Conservation (phyloP, 1,140 invertebrate species). For the Anastatus disparis region DNA sequence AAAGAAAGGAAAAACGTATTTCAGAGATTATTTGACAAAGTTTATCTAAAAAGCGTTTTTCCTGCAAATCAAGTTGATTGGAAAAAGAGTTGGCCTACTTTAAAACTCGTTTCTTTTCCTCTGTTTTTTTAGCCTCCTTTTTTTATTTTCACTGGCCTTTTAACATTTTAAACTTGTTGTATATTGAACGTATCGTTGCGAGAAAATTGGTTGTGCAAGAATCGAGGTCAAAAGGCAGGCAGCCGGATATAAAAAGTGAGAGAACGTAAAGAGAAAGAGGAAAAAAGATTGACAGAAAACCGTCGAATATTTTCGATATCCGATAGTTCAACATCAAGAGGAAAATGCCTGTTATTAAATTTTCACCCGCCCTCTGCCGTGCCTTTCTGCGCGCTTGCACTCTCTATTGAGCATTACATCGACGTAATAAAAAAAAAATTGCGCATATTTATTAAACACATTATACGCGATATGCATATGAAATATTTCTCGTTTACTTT, state of each 20-base stretch:
- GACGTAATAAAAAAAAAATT: background rate
- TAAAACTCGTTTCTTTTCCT: too few relatives aligned
- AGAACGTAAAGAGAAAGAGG: background rate
- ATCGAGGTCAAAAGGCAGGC: constrained; percentile 2
- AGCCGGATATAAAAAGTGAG: background rate
- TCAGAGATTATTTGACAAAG: too few relatives aligned
- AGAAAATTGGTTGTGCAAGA: background rate
- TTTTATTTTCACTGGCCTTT: too few relatives aligned
- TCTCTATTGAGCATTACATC: background rate
- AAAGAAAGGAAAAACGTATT: too few relatives aligned
- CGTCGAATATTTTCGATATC: background rate
- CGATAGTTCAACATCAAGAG: background rate
- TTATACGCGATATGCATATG: too few relatives aligned
- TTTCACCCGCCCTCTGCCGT: background rate
- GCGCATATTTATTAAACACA: background rate
- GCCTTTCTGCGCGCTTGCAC: background rate
- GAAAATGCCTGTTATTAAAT: constrained; percentile 2
- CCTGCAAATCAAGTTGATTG: too few relatives aligned
- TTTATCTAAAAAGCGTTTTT: too few relatives aligned
- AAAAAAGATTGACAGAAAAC: background rate
- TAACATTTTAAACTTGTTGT: background rate
- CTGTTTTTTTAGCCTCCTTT: too few relatives aligned
- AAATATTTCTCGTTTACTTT: too few relatives aligned
- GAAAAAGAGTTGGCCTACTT: too few relatives aligned
- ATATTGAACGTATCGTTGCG: background rate